phyloP scores from a whole-genome alignment of 2,888 invertebrate genomes.

The Dryobotodes eremita region DNA sequence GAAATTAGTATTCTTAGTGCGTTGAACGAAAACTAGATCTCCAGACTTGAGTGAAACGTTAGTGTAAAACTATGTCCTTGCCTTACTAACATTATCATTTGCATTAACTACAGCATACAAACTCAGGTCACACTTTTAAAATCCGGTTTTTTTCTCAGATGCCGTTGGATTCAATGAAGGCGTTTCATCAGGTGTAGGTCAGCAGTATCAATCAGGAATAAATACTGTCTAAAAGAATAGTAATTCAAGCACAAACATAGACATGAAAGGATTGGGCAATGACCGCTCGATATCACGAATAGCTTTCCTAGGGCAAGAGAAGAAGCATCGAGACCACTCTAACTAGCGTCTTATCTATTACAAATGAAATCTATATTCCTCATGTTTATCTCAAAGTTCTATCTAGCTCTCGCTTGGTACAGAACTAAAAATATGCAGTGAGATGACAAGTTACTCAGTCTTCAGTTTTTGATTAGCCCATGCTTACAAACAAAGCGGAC shows the following conservation, averaged over 20 bases:
- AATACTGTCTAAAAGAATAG: neutral
- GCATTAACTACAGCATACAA: neutral
- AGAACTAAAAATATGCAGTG: neutral
- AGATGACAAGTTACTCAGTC: neutral
- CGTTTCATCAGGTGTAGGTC: neutral
- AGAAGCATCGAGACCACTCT: neutral
- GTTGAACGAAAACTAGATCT: slow-evolving; percentile 57
- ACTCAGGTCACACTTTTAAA: neutral
- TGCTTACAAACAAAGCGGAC: slow-evolving; percentile 9
- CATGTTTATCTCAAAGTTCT: neutral
- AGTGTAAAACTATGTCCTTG: slow-evolving; percentile 24
- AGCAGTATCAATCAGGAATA: neutral
- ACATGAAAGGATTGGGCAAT: neutral
- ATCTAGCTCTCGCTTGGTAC: too few relatives aligned
- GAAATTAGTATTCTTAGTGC: slow-evolving; percentile 56
- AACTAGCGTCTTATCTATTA: neutral
- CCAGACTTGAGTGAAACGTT: slow-evolving; percentile 33
- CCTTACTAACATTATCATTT: slow-evolving; percentile 29
- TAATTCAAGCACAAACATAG: neutral
- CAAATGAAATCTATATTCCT: neutral
- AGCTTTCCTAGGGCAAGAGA: neutral
- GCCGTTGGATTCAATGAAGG: neutral
- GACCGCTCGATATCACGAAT: neutral
- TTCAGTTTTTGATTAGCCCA: neutral
- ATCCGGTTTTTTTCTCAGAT: neutral